phyloP scores from a whole-genome alignment of 2,797 vertebrate species.

The Trichosurus vulpecula region DNA sequence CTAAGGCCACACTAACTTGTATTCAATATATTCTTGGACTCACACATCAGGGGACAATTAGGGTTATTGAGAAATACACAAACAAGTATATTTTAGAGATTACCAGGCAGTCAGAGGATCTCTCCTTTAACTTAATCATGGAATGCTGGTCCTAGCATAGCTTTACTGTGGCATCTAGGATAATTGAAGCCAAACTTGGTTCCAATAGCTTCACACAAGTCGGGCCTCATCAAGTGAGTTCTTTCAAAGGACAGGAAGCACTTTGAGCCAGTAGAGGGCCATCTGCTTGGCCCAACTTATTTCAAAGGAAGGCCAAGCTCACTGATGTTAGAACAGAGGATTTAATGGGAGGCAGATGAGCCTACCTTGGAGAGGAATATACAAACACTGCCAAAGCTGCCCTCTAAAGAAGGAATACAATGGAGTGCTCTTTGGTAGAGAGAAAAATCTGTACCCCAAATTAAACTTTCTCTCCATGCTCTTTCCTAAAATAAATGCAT shows the following conservation, averaged over 20 bases:
- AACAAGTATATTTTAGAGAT: constrained; percentile 54
- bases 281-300: constrained; percentile 86
- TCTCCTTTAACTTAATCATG: constrained; percentile 61
- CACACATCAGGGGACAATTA: constrained; percentile 12
- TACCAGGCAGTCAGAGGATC: constrained; percentile 54
- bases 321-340: constrained; percentile 75
- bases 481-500: constrained; percentile 70
- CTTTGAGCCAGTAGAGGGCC: constrained; percentile 86
- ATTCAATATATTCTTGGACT: constrained; percentile 43
- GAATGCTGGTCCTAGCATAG: constrained; percentile 78
- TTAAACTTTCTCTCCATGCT: constrained; percentile 60
- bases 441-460: constrained; percentile 18
- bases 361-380: constrained; percentile 13
- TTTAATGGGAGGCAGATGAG: constrained; percentile 71
- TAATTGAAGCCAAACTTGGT: constrained; percentile 86
- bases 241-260: constrained; percentile 90
- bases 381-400: neutral
- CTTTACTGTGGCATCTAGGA: constrained; percentile 87
- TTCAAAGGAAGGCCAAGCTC: constrained; percentile 84
- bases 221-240: constrained; percentile 82
- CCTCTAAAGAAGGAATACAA: constrained; percentile 37
- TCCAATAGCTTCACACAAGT: constrained; percentile 76
- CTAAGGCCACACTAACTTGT: constrained; percentile 48
- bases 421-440: constrained; percentile 7
- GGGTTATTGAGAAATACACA: neutral